Evolutionary conservation across 2,797 vertebrate species (phyloP).

Genomic region (Pseudochirops cupreus): DNA sequence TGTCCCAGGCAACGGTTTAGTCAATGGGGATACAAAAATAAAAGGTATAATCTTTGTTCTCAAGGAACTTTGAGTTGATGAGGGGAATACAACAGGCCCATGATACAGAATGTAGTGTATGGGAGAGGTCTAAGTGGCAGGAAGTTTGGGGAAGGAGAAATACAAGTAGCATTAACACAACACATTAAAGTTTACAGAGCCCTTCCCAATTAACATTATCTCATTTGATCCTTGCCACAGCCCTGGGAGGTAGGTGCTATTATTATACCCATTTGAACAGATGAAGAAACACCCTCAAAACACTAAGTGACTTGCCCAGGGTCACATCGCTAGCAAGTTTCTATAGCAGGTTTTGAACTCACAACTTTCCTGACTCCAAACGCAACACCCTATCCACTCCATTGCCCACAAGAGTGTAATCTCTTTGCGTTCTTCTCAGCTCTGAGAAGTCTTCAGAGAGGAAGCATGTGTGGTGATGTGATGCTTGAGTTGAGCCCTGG

Average conservation of each 20-base stretch:
- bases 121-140: background rate
- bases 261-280: background rate
- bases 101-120: no score
- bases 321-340: background rate
- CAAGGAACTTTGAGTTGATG: background rate
- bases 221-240: background rate
- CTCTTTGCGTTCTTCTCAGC: background rate
- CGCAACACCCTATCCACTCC: background rate
- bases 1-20: background rate
- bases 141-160: background rate
- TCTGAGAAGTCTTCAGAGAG: background rate
- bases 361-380: background rate
- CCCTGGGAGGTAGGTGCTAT: background rate
- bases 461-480: background rate
- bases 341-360: background rate
- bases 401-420: background rate
- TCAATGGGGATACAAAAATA: background rate
- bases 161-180: background rate
- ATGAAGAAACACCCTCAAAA: background rate
- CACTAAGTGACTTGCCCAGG: background rate
- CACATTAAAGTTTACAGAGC: background rate
- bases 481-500: background rate
- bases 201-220: background rate
- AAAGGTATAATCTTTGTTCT: background rate
- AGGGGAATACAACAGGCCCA: background rate